phyloP scores from a whole-genome alignment of 2,888 invertebrate species.

The Melanostoma scalare region DNA sequence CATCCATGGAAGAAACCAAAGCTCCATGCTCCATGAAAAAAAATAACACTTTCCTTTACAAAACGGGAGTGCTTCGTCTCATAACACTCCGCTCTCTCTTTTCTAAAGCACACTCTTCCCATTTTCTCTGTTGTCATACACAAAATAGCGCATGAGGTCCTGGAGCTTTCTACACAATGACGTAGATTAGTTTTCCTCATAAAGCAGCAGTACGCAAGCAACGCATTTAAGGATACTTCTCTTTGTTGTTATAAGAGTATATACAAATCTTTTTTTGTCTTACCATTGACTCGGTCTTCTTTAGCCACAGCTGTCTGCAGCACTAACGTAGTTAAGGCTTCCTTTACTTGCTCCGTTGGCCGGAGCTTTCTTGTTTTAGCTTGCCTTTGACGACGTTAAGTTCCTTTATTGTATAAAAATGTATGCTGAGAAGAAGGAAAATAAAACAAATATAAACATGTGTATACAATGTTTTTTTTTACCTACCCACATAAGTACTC shows the following conservation, averaged over 20 bases:
- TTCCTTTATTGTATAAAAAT: conserved; percentile 25
- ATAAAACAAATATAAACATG: conserved; percentile 21
- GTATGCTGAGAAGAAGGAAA: conserved; percentile 14
- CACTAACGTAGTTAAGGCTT: conserved; percentile 40
- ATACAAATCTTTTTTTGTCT: conserved; percentile 17
- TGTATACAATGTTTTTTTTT: conserved; percentile 2
- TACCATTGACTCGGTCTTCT: conserved; percentile 28
- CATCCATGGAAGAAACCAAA: conserved; percentile 11
- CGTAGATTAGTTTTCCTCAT: conserved; percentile 52
- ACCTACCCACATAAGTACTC: background rate
- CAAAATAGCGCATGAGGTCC: conserved; percentile 68
- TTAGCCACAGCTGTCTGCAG: conserved; percentile 62
- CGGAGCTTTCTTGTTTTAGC: conserved; percentile 4
- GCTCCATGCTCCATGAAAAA: conserved; percentile 28
- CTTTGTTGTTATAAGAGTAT: background rate
- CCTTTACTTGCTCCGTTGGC: conserved; percentile 7
- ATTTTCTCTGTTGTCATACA: conserved; percentile 44
- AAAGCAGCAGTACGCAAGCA: background rate
- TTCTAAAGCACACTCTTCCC: background rate
- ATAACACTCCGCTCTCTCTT: conserved; percentile 35
- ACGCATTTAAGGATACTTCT: conserved; percentile 3
- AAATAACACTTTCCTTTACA: conserved; percentile 37
- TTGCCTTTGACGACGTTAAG: conserved; percentile 45
- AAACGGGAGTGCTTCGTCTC: conserved; percentile 24
- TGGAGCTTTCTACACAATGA: conserved; percentile 59